phyloP scores from a whole-genome alignment of 2,888 invertebrate species.

The Campoletis raptor region DNA sequence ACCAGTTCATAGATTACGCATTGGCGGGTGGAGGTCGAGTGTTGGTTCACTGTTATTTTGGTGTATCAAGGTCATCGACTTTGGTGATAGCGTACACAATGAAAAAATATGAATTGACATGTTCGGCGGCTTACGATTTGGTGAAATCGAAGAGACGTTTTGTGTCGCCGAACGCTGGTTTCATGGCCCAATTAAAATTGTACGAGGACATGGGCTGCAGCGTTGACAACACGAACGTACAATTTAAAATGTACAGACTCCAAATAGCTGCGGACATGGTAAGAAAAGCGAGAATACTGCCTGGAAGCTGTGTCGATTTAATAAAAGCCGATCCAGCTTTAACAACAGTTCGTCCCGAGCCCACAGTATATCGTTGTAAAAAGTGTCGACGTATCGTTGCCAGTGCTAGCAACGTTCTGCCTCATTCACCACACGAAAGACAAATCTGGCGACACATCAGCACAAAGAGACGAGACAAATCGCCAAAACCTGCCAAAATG shows the following conservation, averaged over 20 bases:
- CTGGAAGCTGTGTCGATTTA: slow-evolving; percentile 91
- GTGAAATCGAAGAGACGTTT: slow-evolving; percentile 91
- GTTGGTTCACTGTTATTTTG: slow-evolving; percentile 96
- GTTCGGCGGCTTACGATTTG: slow-evolving; percentile 89
- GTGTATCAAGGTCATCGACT: slow-evolving; percentile 95
- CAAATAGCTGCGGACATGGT: slow-evolving; percentile 93
- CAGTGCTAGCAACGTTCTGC: slow-evolving; percentile 91
- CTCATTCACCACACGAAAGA: slow-evolving; percentile 88
- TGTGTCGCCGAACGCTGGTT: slow-evolving; percentile 93
- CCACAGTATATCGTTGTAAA: slow-evolving; percentile 93
- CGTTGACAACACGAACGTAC: slow-evolving; percentile 90
- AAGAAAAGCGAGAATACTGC: slow-evolving; percentile 93
- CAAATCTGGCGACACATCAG: slow-evolving; percentile 86
- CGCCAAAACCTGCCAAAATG: slow-evolving; percentile 59
- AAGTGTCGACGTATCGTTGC: slow-evolving; percentile 94
- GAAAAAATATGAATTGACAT: slow-evolving; percentile 92
- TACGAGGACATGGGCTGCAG: slow-evolving; percentile 92
- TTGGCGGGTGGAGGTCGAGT: slow-evolving; percentile 88
- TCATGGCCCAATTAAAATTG: slow-evolving; percentile 91
- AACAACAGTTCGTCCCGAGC: slow-evolving; percentile 91
- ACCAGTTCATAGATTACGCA: slow-evolving; percentile 91
- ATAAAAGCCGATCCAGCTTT: slow-evolving; percentile 93
- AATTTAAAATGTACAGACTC: slow-evolving; percentile 91
- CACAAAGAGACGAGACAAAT: slow-evolving; percentile 78
- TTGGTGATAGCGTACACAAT: slow-evolving; percentile 95